These are phyloP conservation scores for Chionis minor DNA, from an alignment of 2,113 vertebrate genomes.

Conservation along the genomic window DNA sequence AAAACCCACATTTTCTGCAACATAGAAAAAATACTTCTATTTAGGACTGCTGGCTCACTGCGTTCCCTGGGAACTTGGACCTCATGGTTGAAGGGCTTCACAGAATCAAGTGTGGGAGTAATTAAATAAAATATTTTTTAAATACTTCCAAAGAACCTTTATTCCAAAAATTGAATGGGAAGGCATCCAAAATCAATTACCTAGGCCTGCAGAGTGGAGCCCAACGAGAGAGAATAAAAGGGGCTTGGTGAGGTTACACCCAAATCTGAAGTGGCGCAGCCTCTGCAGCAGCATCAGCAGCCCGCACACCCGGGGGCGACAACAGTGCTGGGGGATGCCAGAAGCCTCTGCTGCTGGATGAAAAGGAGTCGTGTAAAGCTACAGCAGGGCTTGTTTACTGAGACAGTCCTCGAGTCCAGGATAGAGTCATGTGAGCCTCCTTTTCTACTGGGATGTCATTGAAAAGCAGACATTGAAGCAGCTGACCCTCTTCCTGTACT, in stretches of 20 bases:
- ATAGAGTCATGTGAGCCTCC: accelerated
- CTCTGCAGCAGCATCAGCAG: neutral
- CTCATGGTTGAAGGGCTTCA: neutral
- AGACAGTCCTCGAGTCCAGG: neutral
- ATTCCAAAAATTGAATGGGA: neutral
- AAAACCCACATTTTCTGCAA: neutral
- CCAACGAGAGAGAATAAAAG: neutral
- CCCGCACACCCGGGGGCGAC: accelerated
- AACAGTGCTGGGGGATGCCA: accelerated
- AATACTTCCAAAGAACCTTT: neutral
- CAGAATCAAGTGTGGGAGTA: neutral
- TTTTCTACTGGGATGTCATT: neutral
- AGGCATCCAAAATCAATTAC: neutral
- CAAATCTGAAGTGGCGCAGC: neutral
- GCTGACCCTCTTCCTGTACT: neutral
- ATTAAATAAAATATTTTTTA: neutral
- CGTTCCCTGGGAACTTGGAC: neutral
- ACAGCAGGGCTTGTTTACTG: neutral
- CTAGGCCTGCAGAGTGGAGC: neutral
- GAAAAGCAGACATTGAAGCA: neutral
- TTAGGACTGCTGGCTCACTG: neutral
- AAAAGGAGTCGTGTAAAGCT: neutral
- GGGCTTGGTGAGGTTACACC: neutral
- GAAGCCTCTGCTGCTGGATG: neutral
- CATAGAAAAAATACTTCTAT: neutral